Percentiles rank a stretch among this genome's conserved stretches.
Conservation (phyloP, 1,140 invertebrate species). For the Pseudomyrmex dendroicus region DNA sequence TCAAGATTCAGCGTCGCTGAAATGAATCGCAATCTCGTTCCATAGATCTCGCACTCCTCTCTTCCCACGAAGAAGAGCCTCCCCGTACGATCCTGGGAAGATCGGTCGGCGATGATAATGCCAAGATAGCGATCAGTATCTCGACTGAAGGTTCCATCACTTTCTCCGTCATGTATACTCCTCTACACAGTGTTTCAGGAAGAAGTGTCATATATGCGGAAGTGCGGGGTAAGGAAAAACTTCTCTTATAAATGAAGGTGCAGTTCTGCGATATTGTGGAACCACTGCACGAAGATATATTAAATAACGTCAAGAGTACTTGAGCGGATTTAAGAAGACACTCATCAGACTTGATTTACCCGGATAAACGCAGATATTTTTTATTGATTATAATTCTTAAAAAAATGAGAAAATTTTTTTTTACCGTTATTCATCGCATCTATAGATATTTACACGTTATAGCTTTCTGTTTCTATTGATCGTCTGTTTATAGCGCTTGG, state of each 20-base stretch:
- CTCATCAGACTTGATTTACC: background rate
- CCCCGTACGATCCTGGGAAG: constrained; percentile 77
- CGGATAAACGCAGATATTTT: background rate
- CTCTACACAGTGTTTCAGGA: constrained; percentile 51
- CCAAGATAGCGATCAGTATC: constrained; percentile 80
- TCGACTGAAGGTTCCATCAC: constrained; percentile 80
- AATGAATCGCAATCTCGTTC: constrained; percentile 65
- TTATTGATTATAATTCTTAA: background rate
- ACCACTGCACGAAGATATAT: background rate
- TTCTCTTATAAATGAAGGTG: constrained; percentile 39
- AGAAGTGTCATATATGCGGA: constrained; percentile 58
- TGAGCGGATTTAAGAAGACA: constrained; percentile 1
- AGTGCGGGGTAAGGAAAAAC: constrained; percentile 38
- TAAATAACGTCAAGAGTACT: constrained; percentile 20
- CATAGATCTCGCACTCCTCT: constrained; percentile 67
- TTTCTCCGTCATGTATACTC: constrained; percentile 77
- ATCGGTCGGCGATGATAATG: constrained; percentile 78
- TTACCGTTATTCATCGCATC: too few species aligned
- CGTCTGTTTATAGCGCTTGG: background rate
- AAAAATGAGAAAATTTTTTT: too few species aligned
- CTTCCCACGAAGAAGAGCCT: constrained; percentile 77
- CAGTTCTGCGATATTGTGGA: background rate
- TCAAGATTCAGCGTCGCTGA: constrained; percentile 59
- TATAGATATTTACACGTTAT: background rate
- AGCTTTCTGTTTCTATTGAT: background rate